Base-by-base conservation (phyloP, 2,888 invertebrate species). In the Sarcophaga caerulescens region DNA sequence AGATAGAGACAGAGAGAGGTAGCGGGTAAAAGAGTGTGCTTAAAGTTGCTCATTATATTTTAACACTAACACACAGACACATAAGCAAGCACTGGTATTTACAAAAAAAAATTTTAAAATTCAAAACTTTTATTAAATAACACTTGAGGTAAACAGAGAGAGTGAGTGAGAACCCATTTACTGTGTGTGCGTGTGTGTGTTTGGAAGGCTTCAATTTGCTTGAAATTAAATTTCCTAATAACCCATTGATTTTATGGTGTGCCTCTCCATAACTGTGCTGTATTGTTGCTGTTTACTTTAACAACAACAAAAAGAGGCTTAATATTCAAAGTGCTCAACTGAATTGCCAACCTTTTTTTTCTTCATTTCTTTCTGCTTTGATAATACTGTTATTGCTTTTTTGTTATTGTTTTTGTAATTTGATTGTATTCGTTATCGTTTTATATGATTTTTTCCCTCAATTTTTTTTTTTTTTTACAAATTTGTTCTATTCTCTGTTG, bases 161-260 rank as follows among this genome's bases (percentile, higher is more conserved):
- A 14, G 59, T 60, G 3, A 57, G 14, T 71, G 52, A 69, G 44
- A 21, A 60, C 5, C 44, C 21, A 14, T 17, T 35, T 23, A 17
- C 8, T 44, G 11, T 25, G 12, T 65, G 3, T 60, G 14, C n/a
- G 14, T 17, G 11, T 21, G 57, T 35, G 21, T 45, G 60, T 17
- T 17, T 14, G 52, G 35, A 1, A 35, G 12, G 52, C 52, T 60
- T 62, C 69, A 69, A 62, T 19, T 70, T 52, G n/a, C 10, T 70
- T 44, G 44, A 21, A 44, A 59, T 77, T 68, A 68, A 62, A 52
- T 78, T 25, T 78, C 57, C 19, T 52, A 47, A 63, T 52, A 63
- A 69, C 60, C 68, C 23, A 68, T 77, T 45, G 77, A 59, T 5
- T 63, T 70, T 4, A 52, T 52, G 35, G 35, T 12, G 0, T 2